A percentile compares a stretch with the other conserved stretches of the same genome.
Conservation (phyloP, 2,888 invertebrate species). For the Pinctada fucata region DNA sequence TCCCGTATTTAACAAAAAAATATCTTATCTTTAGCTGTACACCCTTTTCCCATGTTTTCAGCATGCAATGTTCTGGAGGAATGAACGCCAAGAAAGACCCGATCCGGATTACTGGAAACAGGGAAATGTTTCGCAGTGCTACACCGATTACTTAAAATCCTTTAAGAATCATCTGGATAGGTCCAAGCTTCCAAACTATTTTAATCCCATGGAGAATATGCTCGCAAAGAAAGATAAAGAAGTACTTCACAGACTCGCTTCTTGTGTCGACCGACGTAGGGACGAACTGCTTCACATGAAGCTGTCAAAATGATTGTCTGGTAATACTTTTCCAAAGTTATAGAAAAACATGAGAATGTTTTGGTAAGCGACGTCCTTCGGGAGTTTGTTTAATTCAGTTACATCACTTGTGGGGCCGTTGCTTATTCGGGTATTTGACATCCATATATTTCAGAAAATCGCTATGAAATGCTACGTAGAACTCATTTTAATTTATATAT, state of each 20-base stretch:
- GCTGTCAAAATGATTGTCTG: too few relatives aligned
- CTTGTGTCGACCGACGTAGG: neutral
- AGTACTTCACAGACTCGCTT: neutral
- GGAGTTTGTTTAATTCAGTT: too few relatives aligned
- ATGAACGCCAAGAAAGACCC: neutral
- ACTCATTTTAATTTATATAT: too few relatives aligned
- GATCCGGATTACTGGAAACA: neutral
- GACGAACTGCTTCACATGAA: neutral
- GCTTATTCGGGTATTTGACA: too few relatives aligned
- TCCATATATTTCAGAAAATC: too few relatives aligned
- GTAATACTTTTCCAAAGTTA: too few relatives aligned
- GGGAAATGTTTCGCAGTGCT: neutral
- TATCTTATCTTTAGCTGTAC: too few relatives aligned
- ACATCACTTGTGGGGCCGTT: too few relatives aligned
- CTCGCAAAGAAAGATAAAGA: conserved; percentile 11
- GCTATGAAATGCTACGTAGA: too few relatives aligned
- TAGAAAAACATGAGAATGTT: too few relatives aligned
- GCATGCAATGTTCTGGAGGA: neutral
- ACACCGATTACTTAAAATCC: neutral
- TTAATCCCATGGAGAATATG: conserved; percentile 5
- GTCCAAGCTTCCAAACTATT: conserved; percentile 6
- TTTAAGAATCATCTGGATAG: neutral
- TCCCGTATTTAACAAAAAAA: too few relatives aligned
- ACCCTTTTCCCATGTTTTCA: neutral
- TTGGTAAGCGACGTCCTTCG: too few relatives aligned